Conservation (phyloP, 2,888 invertebrate species). For the Ametastegia equiseti region DNA sequence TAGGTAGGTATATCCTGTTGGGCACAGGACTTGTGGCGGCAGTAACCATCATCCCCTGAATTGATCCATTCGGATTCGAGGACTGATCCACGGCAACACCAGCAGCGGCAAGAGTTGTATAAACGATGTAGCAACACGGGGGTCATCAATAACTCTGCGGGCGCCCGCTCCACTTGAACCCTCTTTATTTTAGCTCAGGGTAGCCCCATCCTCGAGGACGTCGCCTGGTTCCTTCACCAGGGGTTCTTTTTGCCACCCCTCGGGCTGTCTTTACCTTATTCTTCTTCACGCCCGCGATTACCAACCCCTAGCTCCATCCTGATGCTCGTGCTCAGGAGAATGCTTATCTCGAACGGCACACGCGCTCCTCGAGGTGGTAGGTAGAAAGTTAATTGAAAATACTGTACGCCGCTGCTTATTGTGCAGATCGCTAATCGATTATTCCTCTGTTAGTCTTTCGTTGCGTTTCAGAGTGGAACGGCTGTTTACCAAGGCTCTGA, state of each 20-base stretch:
- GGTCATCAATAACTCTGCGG: conserved; percentile 68
- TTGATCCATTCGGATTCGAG: not conserved
- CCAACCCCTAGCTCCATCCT: not conserved
- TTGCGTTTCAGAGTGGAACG: not conserved
- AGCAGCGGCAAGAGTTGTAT: conserved; percentile 56
- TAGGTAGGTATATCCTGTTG: no score
- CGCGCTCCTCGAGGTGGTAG: conserved; percentile 18
- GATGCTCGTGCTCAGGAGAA: no score
- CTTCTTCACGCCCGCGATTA: conserved; percentile 14
- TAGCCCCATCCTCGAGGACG: no score
- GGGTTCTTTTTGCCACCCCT: not conserved
- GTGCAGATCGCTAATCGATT: conserved; percentile 22
- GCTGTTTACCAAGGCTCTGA: not conserved
- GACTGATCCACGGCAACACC: not conserved
- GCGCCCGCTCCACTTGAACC: conserved; percentile 42
- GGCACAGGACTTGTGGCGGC: not conserved
- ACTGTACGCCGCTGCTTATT: no score
- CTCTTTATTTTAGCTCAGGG: conserved; percentile 41
- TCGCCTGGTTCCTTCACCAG: no score
- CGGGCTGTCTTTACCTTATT: conserved; percentile 20
- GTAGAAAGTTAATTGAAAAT: conserved; percentile 45
- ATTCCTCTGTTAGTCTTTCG: conserved; percentile 21
- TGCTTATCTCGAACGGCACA: conserved; percentile 35
- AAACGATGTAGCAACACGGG: conserved; percentile 65
- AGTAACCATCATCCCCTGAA: not conserved